phyloP scores from a whole-genome alignment of 2,888 invertebrate genomes.

The Lamproptera curius region DNA sequence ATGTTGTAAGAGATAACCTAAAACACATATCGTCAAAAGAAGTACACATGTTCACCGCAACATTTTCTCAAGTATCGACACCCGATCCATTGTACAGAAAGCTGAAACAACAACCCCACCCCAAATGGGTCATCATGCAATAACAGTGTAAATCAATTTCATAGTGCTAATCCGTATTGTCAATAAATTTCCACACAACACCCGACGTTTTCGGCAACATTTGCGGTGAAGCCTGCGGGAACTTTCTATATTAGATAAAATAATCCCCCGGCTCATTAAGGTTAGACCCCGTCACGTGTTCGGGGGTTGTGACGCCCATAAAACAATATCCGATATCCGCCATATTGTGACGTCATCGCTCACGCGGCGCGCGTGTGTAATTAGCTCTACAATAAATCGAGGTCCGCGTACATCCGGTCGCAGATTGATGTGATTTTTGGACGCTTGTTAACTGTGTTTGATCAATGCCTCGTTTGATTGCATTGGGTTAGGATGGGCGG shows the following conservation, averaged over 20 bases:
- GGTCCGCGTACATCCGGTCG: constrained; percentile 11
- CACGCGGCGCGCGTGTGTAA: constrained; percentile 23
- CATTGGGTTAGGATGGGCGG: background rate
- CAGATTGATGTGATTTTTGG: constrained; percentile 18
- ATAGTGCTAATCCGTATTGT: background rate
- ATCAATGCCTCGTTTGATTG: constrained; percentile 6
- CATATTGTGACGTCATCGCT: constrained; percentile 22
- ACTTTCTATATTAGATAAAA: constrained; percentile 26
- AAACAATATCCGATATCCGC: constrained; percentile 19
- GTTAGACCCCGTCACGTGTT: constrained; percentile 28
- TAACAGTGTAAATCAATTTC: background rate
- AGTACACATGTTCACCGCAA: background rate
- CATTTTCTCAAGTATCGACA: background rate
- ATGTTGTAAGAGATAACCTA: no score
- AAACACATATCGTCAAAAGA: no score
- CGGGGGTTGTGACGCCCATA: constrained; percentile 20
- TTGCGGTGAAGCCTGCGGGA: constrained; percentile 3
- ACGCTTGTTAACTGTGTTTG: constrained; percentile 14
- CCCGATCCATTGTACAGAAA: background rate
- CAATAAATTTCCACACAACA: background rate
- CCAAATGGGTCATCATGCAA: background rate
- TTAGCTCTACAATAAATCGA: constrained; percentile 24
- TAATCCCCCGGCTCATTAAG: constrained; percentile 27
- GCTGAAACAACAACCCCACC: background rate
- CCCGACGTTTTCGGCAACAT: background rate